A percentile compares a stretch with the other conserved stretches of the same genome.
These are phyloP conservation scores for Lepilemur ruficaudatus DNA, from an alignment of 2,797 vertebrate genomes.

Conservation along the genomic window DNA sequence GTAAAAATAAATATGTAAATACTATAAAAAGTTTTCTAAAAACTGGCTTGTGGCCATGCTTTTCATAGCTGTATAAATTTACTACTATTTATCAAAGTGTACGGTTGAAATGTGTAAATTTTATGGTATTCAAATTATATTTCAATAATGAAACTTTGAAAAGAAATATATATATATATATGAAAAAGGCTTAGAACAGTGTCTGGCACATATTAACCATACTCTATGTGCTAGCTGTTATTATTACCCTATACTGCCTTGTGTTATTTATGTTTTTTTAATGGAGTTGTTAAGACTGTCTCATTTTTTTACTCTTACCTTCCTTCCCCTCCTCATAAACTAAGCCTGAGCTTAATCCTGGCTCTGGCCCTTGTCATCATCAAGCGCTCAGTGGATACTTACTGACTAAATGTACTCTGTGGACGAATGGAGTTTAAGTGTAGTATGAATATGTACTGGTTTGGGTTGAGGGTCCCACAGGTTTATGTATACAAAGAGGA, in stretches of 20 bases:
- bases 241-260: not conserved
- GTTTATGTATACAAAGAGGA: not conserved
- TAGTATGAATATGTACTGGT: not conserved
- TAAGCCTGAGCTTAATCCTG: not conserved
- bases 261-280: not conserved
- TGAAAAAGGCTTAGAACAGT: not conserved
- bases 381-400: not conserved
- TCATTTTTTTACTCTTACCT: slow-evolving; percentile 4
- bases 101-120: not conserved
- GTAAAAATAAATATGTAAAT: not conserved
- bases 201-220: not conserved
- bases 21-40: not conserved
- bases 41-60: not conserved
- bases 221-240: not conserved
- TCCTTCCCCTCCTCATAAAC: not conserved
- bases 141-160: not conserved
- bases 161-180: not conserved
- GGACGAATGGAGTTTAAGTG: not conserved
- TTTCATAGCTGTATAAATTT: slow-evolving; percentile 2
- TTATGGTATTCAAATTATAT: slow-evolving; percentile 14
- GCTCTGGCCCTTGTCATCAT: not conserved
- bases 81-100: slow-evolving; percentile 20
- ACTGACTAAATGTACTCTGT: not conserved
- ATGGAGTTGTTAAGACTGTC: not conserved
- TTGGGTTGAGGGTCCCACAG: not conserved